A percentile compares a stretch with the other conserved stretches of the same genome.
phyloP scores from a whole-genome alignment of 1,140 invertebrate genomes.

The Adoxophyes honmai region DNA sequence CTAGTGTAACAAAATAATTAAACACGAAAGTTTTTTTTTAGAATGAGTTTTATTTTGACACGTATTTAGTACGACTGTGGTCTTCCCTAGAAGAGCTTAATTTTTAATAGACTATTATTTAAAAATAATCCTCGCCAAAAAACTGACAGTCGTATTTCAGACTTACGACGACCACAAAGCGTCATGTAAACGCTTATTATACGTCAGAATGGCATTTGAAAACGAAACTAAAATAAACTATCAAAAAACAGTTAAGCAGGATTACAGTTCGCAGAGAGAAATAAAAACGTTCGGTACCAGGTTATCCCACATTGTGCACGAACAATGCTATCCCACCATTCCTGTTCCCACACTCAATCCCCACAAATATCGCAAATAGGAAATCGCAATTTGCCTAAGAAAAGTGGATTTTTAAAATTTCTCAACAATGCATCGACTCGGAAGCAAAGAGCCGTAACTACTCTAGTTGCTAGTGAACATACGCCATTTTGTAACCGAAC shows the following conservation, averaged over 20 bases:
- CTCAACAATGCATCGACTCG: conserved; percentile 39
- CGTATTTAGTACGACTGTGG: too few species aligned
- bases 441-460: not conserved
- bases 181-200: too few species aligned
- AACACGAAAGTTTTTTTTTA: too few species aligned
- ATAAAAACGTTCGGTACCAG: not conserved
- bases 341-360: conserved; percentile 52
- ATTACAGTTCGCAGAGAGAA: not conserved
- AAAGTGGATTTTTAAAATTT: conserved; percentile 51
- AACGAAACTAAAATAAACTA: conserved; percentile 1
- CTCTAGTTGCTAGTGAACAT: too few species aligned
- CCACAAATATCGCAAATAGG: conserved; percentile 37
- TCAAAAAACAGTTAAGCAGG: not conserved
- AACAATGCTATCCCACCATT: conserved; percentile 33
- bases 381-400: conserved; percentile 53
- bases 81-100: too few species aligned
- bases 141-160: too few species aligned
- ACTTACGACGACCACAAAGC: too few species aligned
- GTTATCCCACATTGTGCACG: conserved; percentile 18
- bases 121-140: too few species aligned
- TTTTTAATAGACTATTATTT: too few species aligned
- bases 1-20: too few species aligned
- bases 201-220: too few species aligned
- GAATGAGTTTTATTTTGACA: too few species aligned
- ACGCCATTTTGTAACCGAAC: not conserved